phyloP scores from a whole-genome alignment of 2,113 vertebrate genomes.

The Spea multiplicata region DNA sequence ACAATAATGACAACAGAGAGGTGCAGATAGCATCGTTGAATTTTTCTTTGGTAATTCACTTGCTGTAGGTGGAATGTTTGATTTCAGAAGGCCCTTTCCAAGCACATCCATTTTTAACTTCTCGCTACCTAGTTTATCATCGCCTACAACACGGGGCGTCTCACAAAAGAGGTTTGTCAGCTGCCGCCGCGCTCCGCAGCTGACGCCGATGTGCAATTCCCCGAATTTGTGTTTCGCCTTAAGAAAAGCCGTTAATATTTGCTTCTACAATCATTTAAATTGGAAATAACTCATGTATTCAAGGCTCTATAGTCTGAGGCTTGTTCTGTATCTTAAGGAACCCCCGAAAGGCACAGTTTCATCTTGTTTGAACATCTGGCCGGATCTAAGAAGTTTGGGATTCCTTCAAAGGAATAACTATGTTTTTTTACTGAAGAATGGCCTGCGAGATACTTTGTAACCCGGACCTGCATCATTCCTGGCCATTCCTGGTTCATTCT shows the following conservation, averaged over 20 bases:
- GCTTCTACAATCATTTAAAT: background rate
- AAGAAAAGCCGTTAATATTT: constrained; percentile 10
- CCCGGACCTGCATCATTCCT: background rate
- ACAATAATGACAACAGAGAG: constrained; percentile 1
- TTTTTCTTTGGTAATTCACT: background rate
- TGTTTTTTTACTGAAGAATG: background rate
- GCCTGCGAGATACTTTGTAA: background rate
- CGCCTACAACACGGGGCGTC: background rate
- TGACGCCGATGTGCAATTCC: background rate
- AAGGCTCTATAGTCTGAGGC: background rate
- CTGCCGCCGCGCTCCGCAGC: background rate
- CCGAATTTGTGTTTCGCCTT: constrained; percentile 5
- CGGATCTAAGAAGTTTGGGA: background rate
- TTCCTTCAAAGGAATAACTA: background rate
- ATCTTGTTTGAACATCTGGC: constrained; percentile 18
- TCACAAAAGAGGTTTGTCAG: background rate
- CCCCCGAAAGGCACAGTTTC: constrained; percentile 7
- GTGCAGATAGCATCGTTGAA: background rate
- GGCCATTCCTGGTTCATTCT: too few relatives aligned
- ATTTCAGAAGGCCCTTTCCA: background rate
- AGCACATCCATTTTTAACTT: constrained; percentile 4
- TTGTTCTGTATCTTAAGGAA: constrained; percentile 11
- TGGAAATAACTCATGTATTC: constrained; percentile 2
- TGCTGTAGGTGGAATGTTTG: background rate
- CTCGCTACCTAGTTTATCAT: background rate